These are phyloP conservation scores for Corythaixoides concolor DNA, from an alignment of 2,113 vertebrate genomes.

Conservation along the genomic window DNA sequence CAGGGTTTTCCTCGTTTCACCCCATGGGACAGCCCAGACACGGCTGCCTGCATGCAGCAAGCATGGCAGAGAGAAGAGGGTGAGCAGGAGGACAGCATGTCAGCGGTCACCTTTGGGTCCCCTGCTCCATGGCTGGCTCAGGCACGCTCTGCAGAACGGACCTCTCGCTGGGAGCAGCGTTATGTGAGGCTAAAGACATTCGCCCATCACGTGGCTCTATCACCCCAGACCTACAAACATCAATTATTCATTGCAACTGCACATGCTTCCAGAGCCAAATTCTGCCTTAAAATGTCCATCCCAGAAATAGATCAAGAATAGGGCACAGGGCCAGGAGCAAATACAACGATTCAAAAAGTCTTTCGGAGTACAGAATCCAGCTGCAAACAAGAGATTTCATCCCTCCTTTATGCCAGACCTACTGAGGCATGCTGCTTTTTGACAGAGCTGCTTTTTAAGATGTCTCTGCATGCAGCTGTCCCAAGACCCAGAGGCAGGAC, in stretches of 20 bases:
- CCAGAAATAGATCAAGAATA: neutral
- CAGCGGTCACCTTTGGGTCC: neutral
- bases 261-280: rapidly evolving
- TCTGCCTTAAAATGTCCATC: neutral
- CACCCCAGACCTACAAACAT: neutral
- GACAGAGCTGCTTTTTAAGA: neutral
- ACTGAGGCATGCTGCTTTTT: neutral
- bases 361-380: neutral
- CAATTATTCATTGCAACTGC: neutral
- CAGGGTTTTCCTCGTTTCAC: neutral
- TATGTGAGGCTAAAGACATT: neutral
- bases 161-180: neutral
- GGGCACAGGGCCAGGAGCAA: neutral
- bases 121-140: rapidly evolving
- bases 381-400: neutral
- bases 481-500: neutral
- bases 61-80: neutral
- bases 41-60: neutral
- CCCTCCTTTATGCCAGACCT: neutral
- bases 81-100: neutral
- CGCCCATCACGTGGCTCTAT: neutral
- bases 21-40: neutral
- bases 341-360: neutral
- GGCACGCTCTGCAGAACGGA: neutral
- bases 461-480: neutral